These are phyloP conservation scores for Phodopus roborovskii DNA, from an alignment of 2,113 vertebrate species.

Conservation along the genomic window DNA sequence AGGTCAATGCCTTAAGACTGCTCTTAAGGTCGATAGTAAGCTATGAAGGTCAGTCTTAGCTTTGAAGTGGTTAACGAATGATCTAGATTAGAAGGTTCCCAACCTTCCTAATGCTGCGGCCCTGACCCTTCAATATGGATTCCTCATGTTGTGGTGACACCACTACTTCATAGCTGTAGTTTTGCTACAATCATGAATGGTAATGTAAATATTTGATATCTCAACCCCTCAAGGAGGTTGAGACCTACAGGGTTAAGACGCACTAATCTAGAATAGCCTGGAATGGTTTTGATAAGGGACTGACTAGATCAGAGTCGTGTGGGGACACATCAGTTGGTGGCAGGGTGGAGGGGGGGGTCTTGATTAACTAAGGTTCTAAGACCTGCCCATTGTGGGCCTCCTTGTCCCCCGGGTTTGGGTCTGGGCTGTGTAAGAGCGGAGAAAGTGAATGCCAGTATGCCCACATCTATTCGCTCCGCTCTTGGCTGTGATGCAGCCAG, in stretches of 20 bases:
- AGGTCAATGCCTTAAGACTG: background rate
- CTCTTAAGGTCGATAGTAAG: constrained; percentile 25
- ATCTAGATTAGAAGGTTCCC: background rate
- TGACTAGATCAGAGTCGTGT: background rate
- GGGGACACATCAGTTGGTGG: too few relatives aligned
- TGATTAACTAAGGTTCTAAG: background rate
- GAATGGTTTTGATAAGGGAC: background rate
- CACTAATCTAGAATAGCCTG: background rate
- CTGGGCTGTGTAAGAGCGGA: background rate
- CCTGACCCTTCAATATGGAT: background rate
- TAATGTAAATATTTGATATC: background rate
- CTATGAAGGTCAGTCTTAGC: background rate
- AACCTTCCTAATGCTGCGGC: background rate
- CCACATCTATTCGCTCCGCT: background rate
- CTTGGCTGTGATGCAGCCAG: background rate
- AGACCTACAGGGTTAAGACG: background rate
- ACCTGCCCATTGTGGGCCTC: background rate
- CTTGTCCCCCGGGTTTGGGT: background rate
- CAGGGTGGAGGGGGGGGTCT: too few relatives aligned
- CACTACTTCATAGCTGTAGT: background rate
- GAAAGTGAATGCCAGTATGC: background rate
- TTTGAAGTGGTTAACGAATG: background rate
- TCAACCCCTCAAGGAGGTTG: background rate
- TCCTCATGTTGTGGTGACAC: background rate
- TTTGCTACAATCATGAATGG: background rate